Evolutionary conservation across 2,888 invertebrate genomes (phyloP), one percentile per base, ranked within the genome.

Genomic region (Mimas tiliae): DNA sequence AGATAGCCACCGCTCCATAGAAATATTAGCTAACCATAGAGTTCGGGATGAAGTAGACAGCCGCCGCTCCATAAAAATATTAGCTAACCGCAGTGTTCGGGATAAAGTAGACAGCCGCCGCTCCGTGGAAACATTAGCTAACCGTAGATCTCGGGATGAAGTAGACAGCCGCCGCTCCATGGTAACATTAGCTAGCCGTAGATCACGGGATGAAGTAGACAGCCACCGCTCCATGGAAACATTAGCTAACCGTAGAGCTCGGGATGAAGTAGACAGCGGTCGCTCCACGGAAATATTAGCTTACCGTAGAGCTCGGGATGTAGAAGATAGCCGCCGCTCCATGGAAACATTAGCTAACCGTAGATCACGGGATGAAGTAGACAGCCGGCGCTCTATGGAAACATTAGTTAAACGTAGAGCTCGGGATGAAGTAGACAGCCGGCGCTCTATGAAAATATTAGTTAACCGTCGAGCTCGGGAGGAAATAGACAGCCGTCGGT

Each of bases 201-300:
- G 33, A 9, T 0, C 53, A 7, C 1, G 53, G 6, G 33, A 69
- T 64, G 78, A 73, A 58, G 75, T 76, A 67, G 72, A 74, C 51
- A 77, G 74, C 52, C 52, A 27, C 14, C 52, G 27, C 3, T 21
- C 51, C 1, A 51, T 51, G 51, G 51, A 51, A 19, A 51, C 19
- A 21, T 21, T 51, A 51, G 19, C 51, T 51, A 51, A 21, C 51
- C 27, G 27, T 11, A 21, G 27, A 6, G 34, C 34, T 9, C 1
- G 53, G 42, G 67, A 80, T 78, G 83, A 77, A 70, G 62, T 74
- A 66, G 74, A 65, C 48, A 69, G 71, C 64, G 42, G 19, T 6
- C 58, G 52, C 6, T 27, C 52, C 14, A 52, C 27, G 52, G 52
- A 52, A 21, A 27, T 14, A 27, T 14, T 52, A 52, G 14, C 52